Conservation (phyloP, 2,888 invertebrate species). For the Lepeophtheirus nordmannii region DNA sequence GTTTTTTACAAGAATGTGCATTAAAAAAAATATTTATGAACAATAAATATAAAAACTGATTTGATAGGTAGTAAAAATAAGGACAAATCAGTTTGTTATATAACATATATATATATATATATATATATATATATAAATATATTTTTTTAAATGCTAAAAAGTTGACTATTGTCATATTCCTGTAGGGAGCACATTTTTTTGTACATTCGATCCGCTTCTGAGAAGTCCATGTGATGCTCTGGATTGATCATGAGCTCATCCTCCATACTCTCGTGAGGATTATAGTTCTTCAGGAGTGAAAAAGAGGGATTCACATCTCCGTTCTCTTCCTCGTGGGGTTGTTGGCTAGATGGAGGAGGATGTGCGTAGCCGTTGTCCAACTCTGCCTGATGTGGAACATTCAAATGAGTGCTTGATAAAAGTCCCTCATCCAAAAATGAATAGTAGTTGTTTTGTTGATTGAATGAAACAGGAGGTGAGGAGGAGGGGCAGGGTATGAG, state of each 20-base stretch:
- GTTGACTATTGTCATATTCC: background rate
- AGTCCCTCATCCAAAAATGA: background rate
- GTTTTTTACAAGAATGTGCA: too few relatives aligned
- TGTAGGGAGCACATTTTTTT: background rate
- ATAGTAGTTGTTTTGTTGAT: background rate
- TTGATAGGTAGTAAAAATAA: too few relatives aligned
- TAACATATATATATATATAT: background rate
- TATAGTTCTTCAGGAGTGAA: background rate
- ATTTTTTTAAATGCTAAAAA: slow-evolving; percentile 1
- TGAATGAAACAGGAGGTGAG: background rate
- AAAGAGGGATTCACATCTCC: background rate
- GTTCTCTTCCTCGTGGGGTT: background rate
- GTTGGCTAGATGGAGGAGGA: background rate
- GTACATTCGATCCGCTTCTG: slow-evolving; percentile 1
- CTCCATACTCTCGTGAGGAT: background rate
- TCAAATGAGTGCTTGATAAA: background rate
- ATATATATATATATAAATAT: too few relatives aligned
- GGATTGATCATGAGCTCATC: background rate
- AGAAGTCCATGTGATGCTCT: background rate
- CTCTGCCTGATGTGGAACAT: background rate
- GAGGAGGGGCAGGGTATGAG: background rate
- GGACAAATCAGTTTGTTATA: too few relatives aligned
- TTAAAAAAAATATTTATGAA: too few relatives aligned
- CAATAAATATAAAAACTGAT: too few relatives aligned
- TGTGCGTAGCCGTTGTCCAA: background rate